These are phyloP conservation scores for Megaustenia siamemsis DNA, from an alignment of 2,888 invertebrate species.

Conservation along the genomic window DNA sequence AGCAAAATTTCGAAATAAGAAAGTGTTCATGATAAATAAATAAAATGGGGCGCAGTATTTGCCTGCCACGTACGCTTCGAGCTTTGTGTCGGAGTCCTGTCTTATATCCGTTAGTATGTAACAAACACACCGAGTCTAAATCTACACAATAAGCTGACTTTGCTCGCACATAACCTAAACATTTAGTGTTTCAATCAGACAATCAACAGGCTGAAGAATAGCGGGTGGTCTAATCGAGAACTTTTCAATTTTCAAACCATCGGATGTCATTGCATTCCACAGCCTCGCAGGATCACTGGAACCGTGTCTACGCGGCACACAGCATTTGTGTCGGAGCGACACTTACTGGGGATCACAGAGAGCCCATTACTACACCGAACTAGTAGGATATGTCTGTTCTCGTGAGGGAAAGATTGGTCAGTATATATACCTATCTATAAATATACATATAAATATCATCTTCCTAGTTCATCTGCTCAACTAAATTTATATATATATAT, in stretches of 20 bases:
- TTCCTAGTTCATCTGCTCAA: no score
- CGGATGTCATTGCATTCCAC: no score
- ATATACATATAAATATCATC: neutral
- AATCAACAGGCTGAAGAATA: no score
- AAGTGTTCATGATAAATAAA: no score
- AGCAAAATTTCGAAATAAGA: no score
- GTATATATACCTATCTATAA: neutral
- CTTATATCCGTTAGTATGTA: neutral
- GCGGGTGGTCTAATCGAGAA: no score
- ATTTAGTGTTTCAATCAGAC: neutral
- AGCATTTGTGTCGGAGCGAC: neutral
- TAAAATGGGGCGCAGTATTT: no score
- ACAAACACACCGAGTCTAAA: neutral
- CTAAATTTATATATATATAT: no score
- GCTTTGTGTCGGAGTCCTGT: neutral
- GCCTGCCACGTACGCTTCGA: no score
- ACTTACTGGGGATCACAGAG: slow-evolving; percentile 5
- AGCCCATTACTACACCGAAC: neutral
- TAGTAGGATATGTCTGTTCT: neutral
- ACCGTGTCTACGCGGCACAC: neutral
- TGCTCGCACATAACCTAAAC: no score
- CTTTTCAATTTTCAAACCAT: no score
- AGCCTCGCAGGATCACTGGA: neutral
- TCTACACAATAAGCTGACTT: neutral
- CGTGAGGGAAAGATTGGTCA: neutral